Base-by-base conservation (phyloP, 2,113 vertebrate genomes). In the Ophthalmolycus amberensis region DNA sequence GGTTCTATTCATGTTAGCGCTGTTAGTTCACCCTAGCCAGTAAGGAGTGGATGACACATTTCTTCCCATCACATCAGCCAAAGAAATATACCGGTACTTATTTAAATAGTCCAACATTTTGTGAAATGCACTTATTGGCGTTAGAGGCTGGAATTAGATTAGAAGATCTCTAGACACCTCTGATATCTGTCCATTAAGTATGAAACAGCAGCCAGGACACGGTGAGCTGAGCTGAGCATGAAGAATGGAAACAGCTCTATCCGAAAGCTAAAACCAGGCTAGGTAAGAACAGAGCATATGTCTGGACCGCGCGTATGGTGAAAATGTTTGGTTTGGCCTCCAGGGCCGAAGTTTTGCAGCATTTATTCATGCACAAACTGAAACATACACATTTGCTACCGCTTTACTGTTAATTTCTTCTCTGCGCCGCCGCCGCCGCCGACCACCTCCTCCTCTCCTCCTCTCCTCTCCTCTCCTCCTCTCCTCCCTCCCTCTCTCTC, bases 371-470 rank as follows among this genome's bases (percentile, higher is more conserved):
- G 20, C 20, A n/a, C 58, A 60, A 34, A 60, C 58, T 60, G 29
- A 34, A 60, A 60, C 58, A 29, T 32, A 18, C 58, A 29, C 58
- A 60, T 34, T 60, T 32, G 15, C 29, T 18, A 16, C 29, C 58
- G 29, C 29, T 60, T 60, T 60, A 60, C 58, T 34, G 58, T 15
- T 60, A 16, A 60, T 60, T 60, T 60, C 58, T 60, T 29, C 58
- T 34, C 1, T 32, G 15, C 58, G 34, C 11, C 12, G 25, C 5
- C 25, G n/a, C n/a, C n/a, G n/a, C n/a, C n/a, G n/a, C n/a, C n/a
- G n/a, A n/a, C n/a, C n/a, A n/a, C n/a, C n/a, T n/a, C n/a, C n/a
- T n/a, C n/a, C n/a, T n/a, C n/a, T n/a, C n/a, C n/a, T n/a, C n/a
- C n/a, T n/a, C n/a, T n/a, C n/a, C n/a, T n/a, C n/a, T n/a, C n/a